Evolutionary conservation across 2,797 vertebrate species (phyloP), one percentile per base, ranked within the genome.

Genomic region (Pyrocephalus nanus): DNA sequence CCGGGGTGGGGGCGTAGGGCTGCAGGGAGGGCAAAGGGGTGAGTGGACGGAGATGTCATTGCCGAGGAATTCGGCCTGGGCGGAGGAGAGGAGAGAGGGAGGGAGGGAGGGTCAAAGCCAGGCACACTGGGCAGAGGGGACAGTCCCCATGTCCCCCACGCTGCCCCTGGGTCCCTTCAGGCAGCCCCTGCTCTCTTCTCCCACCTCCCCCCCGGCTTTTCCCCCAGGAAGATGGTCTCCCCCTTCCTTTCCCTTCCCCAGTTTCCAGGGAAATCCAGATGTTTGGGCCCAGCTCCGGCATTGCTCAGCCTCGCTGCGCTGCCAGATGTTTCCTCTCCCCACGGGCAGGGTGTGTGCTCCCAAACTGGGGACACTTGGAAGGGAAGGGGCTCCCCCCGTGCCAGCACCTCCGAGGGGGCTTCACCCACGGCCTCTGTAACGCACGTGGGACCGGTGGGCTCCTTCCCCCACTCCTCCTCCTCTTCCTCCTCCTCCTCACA

Each of bases 261-360:
- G 86, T 91, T 95, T 94, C 86, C 93, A 93, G 93, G 94, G 91
- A 34, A 84, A 92, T 95, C 87, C 95, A 96, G 95, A 96, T 95
- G 94, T 96, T 96, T 65, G 94, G 95, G 90, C 93, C 73, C 89
- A 8, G 92, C 91, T 80, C 82, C 67, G 67, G 88, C 75, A 47
- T n/a, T 88, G 88, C 92, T 92, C 86, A 48, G 89, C 71, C 85
- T 60, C 0, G 0, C 62, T 45, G 77, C n/a, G 55, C 88, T 91
- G 88, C 94, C 95, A 95, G 93, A 95, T 96, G 94, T 95, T 95
- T 95, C 81, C 89, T 91, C 18, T 87, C 65, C 93, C 86, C 55
- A 5, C 3, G 38, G 89, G 84, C 58, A 71, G 69, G 92, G 87
- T 77, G 80, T 88, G 84, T 5, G 81, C 83, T 90, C 73, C 76